Evolutionary conservation across 2,797 vertebrate genomes (phyloP), one percentile per base, ranked within the genome.

Genomic region (Setipinna tenuifilis): DNA sequence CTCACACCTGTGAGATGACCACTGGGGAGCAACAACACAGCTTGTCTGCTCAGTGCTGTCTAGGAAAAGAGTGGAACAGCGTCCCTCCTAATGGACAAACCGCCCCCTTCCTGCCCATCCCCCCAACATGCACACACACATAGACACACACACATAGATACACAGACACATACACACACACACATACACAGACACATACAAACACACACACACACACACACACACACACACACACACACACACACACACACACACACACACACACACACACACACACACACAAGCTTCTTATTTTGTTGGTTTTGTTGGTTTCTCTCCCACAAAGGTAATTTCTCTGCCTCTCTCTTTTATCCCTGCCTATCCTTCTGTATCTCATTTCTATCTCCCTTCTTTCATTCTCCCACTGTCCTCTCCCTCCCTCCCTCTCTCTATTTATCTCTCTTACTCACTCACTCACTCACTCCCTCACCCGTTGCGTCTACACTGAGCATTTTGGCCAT

Each of bases 261-360:
- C 16, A 50, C 80, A 81, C 16, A 44, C 28, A 46, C 28, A 81
- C 16, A 31, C 31, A 71, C 81, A 3, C 2, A 81, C 65, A 25
- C 83, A 75, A 81, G 23, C 50, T 82, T 58, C 83, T 83, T n/a
- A 85, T 88, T 35, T 48, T 84, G 80, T 83, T 80, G 48, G 17
- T 61, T 62, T 71, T 54, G 50, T 54, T 54, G 50, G 68, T 35
- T 71, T 71, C 68, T 35, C 25, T 31, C 17, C 31, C 14, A 35
- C 68, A 35, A 71, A 71, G 31, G 14, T 31, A 0, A 71, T 31
- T 35, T 71, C 16, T 28, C 6, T 71, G 31, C 6, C 31, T 21
- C 71, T 41, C 6, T 44, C 71, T 41, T 5, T 3, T 41, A 6
- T 78, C n/a, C 17, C 68, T 78, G 31, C 35, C 17, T 78, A 78